Evolutionary conservation across 2,113 vertebrate genomes (phyloP), one percentile per base, ranked within the genome.

Genomic region (Phalacrocorax pelagicus): DNA sequence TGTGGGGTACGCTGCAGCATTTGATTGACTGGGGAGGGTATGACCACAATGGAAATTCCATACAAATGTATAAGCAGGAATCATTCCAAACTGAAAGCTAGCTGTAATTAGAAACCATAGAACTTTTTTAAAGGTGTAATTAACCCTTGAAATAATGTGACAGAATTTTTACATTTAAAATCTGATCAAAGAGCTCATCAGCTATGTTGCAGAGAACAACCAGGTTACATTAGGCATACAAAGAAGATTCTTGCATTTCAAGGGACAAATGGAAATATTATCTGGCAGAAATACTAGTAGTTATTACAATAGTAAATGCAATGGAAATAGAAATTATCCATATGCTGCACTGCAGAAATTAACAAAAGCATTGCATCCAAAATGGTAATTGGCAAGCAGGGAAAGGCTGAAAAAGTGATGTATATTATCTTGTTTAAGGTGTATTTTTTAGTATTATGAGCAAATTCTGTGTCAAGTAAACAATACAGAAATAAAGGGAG

Each of bases 271-370:
- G 65, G 51, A 72, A 91, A 86, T 29, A 57, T 32, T 92, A 15
- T 79, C 36, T 91, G 47, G 30, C 57, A 97, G 73, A 54, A 80
- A 92, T 80, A 49, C n/a, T 57, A 78, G 75, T 77, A 71, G 62
- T 89, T 96, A 95, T 96, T 89, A 94, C 80, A 74, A 90, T 19
- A 86, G 61, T 61, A 93, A 96, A 97, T 90, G 38, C 59, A 91
- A 92, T 71, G 71, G 80, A 94, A 93, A 65, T 30, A 87, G 57
- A 96, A 94, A 94, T 96, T 96, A 95, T 88, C 94, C 94, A 71
- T 97, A 96, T 97, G 92, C 73, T 97, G 59, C 81, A 66, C 8
- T 58, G 72, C 49, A 90, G 94, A 97, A 90, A 86, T 78, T 92
- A 96, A 93, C 67, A 96, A 93, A 70, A 85, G 12, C 9, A 9